A percentile compares a stretch with the other conserved stretches of the same genome.
phyloP scores from a whole-genome alignment of 2,888 invertebrate species.

The Scaptomyza reducta region DNA sequence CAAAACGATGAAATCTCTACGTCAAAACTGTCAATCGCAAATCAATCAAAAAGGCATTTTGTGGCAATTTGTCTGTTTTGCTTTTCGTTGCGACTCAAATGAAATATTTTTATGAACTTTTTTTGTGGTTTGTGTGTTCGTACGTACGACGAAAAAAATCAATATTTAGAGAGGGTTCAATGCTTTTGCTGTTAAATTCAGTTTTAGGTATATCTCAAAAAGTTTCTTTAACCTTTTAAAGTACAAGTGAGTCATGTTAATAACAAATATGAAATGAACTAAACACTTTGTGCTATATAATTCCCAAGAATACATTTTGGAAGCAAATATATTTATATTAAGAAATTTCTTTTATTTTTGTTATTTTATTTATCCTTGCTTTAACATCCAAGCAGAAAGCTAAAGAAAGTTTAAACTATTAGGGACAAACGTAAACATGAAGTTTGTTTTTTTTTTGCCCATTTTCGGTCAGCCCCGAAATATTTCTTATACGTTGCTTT shows the following conservation, averaged over 20 bases:
- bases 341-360: too few species aligned
- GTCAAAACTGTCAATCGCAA: conserved; percentile 75
- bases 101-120: conserved; percentile 26
- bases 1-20: conserved; percentile 59
- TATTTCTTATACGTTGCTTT: too few species aligned
- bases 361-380: too few species aligned
- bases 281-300: not conserved
- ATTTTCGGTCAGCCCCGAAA: too few species aligned
- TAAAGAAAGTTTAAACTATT: not conserved
- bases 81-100: conserved; percentile 20
- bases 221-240: not conserved
- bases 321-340: too few species aligned
- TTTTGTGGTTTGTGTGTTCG: not conserved
- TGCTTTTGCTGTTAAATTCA: not conserved
- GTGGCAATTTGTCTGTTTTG: conserved; percentile 27
- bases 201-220: not conserved
- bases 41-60: conserved; percentile 77
- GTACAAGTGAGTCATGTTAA: not conserved
- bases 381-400: not conserved
- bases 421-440: not conserved
- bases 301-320: too few species aligned
- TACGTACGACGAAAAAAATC: conserved; percentile 43
- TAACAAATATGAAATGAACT: not conserved
- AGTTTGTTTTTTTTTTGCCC: conserved; percentile 14
- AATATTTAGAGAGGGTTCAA: conserved; percentile 27